phyloP scores from a whole-genome alignment of 2,797 vertebrate genomes.

The Pseudochirops cupreus region DNA sequence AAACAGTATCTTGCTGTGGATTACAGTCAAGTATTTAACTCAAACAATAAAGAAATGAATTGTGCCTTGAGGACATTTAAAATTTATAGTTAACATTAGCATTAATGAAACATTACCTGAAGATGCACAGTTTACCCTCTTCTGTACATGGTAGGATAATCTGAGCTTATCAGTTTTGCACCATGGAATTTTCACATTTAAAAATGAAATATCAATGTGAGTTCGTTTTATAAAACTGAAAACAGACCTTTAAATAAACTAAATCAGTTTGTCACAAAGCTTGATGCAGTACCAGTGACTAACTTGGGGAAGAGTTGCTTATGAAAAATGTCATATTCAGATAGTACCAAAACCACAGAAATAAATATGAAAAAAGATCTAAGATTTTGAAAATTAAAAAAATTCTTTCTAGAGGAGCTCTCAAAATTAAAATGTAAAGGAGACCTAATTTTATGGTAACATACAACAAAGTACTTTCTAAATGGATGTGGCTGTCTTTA shows the following conservation, averaged over 20 bases:
- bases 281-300: neutral
- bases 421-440: conserved; percentile 11
- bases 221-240: conserved; percentile 48
- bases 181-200: conserved; percentile 6
- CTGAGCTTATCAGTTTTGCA: neutral
- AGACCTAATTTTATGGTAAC: neutral
- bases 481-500: neutral
- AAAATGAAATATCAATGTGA: conserved; percentile 48
- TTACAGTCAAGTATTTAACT: neutral
- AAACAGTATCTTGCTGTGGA: too few species aligned
- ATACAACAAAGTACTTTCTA: neutral
- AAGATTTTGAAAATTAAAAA: neutral
- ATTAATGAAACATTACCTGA: neutral
- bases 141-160: conserved; percentile 28
- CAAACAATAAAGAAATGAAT: conserved; percentile 55
- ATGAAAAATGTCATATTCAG: neutral
- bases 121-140: conserved; percentile 7
- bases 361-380: conserved; percentile 43
- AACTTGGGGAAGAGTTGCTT: neutral
- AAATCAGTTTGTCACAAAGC: conserved; percentile 40
- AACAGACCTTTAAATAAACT: conserved; percentile 55
- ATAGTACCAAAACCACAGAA: conserved; percentile 41
- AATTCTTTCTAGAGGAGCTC: conserved; percentile 37
- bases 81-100: conserved; percentile 25
- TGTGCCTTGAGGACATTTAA: conserved; percentile 9